A percentile compares a stretch with the other conserved stretches of the same genome.
Conservation (phyloP, 2,113 vertebrate genomes). For the Apteryx mantelli region DNA sequence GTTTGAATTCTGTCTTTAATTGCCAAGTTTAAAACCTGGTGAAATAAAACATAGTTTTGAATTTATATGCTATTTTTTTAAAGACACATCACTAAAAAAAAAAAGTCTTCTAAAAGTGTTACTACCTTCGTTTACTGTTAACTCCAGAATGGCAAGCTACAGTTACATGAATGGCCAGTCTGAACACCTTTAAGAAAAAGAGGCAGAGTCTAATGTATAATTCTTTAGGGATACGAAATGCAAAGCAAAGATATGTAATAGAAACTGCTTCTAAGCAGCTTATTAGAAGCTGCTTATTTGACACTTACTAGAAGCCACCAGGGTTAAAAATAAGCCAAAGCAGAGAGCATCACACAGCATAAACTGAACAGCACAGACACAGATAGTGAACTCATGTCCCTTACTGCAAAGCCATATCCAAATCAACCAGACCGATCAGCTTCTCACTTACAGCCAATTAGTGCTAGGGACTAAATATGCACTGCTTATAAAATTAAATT, state of each 20-base stretch:
- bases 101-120: background rate
- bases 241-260: background rate
- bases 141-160: background rate
- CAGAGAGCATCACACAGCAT: background rate
- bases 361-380: background rate
- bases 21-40: background rate
- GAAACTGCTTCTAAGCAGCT: slow-evolving; percentile 35
- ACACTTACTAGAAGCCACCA: slow-evolving; percentile 33
- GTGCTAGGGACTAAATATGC: background rate
- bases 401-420: background rate
- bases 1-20: background rate
- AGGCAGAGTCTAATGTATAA: background rate
- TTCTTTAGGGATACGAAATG: background rate
- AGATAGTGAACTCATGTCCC: background rate
- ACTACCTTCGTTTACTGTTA: background rate
- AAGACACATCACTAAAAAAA: background rate
- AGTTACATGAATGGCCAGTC: background rate
- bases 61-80: no score
- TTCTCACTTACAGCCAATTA: background rate
- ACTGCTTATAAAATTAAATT: background rate
- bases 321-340: slow-evolving; percentile 51
- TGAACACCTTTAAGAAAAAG: background rate
- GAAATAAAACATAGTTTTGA: background rate
- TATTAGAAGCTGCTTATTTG: slow-evolving; percentile 54
- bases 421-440: background rate